Evolutionary conservation across 2,797 vertebrate species (phyloP).

Genomic region (Xenops minutus): DNA sequence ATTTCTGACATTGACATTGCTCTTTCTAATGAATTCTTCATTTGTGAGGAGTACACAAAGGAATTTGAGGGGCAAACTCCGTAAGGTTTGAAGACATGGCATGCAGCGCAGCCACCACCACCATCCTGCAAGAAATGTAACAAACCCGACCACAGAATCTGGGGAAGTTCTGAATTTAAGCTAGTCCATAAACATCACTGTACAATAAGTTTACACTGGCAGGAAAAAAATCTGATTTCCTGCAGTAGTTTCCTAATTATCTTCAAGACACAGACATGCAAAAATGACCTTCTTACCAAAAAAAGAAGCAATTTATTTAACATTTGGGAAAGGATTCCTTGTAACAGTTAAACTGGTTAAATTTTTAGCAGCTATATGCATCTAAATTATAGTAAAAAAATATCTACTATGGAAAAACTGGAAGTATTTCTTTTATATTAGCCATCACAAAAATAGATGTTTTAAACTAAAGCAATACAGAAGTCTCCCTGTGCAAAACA

Average conservation of each 20-base stretch:
- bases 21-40: background rate
- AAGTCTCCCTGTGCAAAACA: background rate
- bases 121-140: background rate
- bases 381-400: background rate
- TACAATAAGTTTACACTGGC: fast-evolving
- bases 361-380: background rate
- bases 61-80: background rate
- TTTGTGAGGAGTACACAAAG: background rate
- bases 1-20: background rate
- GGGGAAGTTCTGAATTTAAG: background rate
- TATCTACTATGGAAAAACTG: background rate
- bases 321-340: background rate
- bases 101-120: background rate
- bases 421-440: background rate
- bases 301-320: background rate
- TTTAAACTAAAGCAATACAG: background rate
- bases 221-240: background rate
- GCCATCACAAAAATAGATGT: background rate
- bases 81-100: background rate
- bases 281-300: background rate
- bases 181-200: background rate
- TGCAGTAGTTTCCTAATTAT: background rate
- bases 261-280: background rate
- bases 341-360: background rate
- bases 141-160: background rate